Base-by-base conservation (phyloP, 2,888 invertebrate genomes). In the Drosophila paramelanica region DNA sequence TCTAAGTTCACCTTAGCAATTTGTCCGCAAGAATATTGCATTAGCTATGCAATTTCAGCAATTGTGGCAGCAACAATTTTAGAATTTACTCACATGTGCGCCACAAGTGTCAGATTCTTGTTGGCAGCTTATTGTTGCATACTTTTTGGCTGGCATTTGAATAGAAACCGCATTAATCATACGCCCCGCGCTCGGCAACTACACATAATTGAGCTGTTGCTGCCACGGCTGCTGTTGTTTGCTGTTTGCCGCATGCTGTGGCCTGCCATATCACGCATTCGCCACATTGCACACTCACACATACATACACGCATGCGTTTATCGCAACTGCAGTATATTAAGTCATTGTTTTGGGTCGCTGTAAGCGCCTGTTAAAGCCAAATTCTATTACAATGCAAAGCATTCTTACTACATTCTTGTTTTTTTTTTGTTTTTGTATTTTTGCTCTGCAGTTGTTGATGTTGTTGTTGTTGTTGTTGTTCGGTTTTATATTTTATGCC, bases 81-180 rank as follows among this genome's bases (percentile, higher is more conserved):
- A 41, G 52, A 27, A 41, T 43, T 53, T 33, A 36, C n/a, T 17
- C 55, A 53, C 52, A 45, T 55, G 67, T 59, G 53, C 50, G 76
- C 76, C 73, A 82, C 88, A 81, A 73, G 79, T 88, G 83, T 79
- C 53, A 36, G 64, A 38, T 38, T 66, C 61, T 45, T 59, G 56
- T 45, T 59, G 56, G 42, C 69, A 61, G 50, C 45, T 62, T 51
- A 64, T 60, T 80, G 68, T 75, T 78, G 89, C 85, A 84, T 83
- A 84, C 87, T 84, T 88, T 88, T 67, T 14, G 86, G 83, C 80
- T 46, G 45, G 13, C 56, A 69, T 81, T 78, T 81, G 65, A 79
- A 85, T 79, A 69, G 42, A 53, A 45, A 67, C 17, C 50, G 33
- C 73, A 84, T 87, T 78, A 73, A 77, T 87, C 75, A 84, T 75